Evolutionary conservation across 2,888 invertebrate species (phyloP).

Genomic region (Heliconius charithonia): DNA sequence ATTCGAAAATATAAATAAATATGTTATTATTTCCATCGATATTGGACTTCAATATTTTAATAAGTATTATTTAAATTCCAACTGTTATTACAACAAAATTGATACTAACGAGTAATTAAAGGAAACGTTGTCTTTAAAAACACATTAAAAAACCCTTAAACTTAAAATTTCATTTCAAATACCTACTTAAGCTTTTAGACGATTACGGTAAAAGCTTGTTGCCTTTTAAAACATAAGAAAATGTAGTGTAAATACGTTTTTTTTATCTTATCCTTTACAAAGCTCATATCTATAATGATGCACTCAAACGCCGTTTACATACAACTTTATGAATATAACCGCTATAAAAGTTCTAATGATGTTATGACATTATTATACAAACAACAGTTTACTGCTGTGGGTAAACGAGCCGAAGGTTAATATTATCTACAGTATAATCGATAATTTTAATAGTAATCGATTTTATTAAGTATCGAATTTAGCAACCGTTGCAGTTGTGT

Average conservation of each 20-base stretch:
- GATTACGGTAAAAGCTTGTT: slow-evolving; percentile 69
- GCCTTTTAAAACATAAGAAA: slow-evolving; percentile 54
- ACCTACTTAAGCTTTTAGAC: slow-evolving; percentile 54
- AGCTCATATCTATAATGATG: slow-evolving; percentile 58
- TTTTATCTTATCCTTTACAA: slow-evolving; percentile 66
- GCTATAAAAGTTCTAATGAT: slow-evolving; percentile 63
- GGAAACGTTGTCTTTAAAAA: not conserved
- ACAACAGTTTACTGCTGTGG: slow-evolving; percentile 54
- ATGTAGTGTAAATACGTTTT: slow-evolving; percentile 58
- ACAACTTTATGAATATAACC: slow-evolving; percentile 60
- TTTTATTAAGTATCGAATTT: slow-evolving; percentile 20
- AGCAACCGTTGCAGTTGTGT: not conserved
- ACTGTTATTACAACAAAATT: not conserved
- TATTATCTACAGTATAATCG: slow-evolving; percentile 38
- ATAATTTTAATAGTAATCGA: slow-evolving; percentile 39
- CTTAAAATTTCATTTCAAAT: slow-evolving; percentile 48
- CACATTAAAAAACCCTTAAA: slow-evolving; percentile 15
- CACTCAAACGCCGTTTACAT: slow-evolving; percentile 57
- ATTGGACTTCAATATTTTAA: not conserved
- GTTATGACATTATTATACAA: slow-evolving; percentile 57
- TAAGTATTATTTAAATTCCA: not conserved
- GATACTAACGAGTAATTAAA: not conserved
- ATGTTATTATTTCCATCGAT: not conserved
- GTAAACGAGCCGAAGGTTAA: slow-evolving; percentile 45
- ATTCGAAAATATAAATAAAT: too few relatives aligned